Evolutionary conservation across 2,797 vertebrate genomes (phyloP).

Genomic region (Spheniscus humboldti): DNA sequence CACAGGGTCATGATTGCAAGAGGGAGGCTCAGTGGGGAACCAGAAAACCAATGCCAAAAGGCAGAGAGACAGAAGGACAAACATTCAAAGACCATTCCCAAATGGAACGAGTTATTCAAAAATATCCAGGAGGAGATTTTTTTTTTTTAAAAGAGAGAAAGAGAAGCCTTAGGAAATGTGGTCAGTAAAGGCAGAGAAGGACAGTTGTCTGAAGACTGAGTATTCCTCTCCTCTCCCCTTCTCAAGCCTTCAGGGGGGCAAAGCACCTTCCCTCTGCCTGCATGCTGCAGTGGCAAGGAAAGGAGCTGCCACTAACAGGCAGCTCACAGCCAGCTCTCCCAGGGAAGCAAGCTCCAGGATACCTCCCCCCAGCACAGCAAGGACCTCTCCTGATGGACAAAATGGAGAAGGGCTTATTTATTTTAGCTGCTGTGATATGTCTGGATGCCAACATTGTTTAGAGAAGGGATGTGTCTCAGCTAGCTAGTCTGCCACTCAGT

Average conservation of each 20-base stretch:
- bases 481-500: not conserved
- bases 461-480: not conserved
- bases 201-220: not conserved
- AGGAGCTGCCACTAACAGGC: not conserved
- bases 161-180: not conserved
- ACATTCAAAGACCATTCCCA: not conserved
- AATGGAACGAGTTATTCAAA: not conserved
- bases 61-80: not conserved
- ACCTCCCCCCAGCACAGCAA: not conserved
- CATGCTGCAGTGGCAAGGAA: not conserved
- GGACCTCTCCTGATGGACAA: not conserved
- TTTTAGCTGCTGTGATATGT: conserved; percentile 16
- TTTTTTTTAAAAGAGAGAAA: not conserved
- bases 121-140: not conserved
- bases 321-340: not conserved
- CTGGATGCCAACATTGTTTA: not conserved
- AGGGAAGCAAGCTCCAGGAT: not conserved
- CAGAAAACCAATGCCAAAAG: not conserved
- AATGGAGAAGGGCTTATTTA: not conserved
- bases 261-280: not conserved
- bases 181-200: not conserved
- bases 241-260: not conserved
- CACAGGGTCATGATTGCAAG: not conserved
- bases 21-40: not conserved
- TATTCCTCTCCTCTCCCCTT: not conserved